Evolutionary conservation across 2,797 vertebrate species (phyloP).

Genomic region (Spondyliosoma cantharus): DNA sequence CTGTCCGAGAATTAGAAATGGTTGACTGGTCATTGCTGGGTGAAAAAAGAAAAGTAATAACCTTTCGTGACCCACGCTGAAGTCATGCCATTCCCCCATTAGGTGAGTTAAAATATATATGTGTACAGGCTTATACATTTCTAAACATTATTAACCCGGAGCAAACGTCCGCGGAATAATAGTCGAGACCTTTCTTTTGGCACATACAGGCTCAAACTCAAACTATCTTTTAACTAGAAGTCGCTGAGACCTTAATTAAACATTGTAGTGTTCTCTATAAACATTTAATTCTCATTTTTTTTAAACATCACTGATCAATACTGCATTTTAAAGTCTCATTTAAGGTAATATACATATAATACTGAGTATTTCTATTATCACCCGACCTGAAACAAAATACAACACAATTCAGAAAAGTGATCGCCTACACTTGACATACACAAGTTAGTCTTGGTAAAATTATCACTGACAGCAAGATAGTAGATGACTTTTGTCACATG

Average conservation of each 20-base stretch:
- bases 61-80: neutral
- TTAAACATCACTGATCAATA: constrained; percentile 3
- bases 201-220: neutral
- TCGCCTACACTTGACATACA: no score
- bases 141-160: neutral
- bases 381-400: neutral
- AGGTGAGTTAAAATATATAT: neutral
- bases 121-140: neutral
- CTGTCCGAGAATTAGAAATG: constrained; percentile 10
- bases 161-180: neutral
- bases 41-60: neutral
- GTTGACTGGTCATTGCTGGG: constrained; percentile 2
- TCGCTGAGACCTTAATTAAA: neutral
- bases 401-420: no score
- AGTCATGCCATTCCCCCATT: neutral
- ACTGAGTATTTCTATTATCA: neutral
- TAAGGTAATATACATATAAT: neutral
- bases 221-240: constrained; percentile 1
- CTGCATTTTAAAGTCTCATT: neutral
- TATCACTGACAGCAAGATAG: neutral
- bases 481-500: neutral
- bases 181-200: neutral
- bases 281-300: constrained; percentile 4
- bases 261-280: neutral
- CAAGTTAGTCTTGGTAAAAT: neutral